phyloP scores from a whole-genome alignment of 1,140 invertebrate genomes.

The Macrotrachela quadricornifera region DNA sequence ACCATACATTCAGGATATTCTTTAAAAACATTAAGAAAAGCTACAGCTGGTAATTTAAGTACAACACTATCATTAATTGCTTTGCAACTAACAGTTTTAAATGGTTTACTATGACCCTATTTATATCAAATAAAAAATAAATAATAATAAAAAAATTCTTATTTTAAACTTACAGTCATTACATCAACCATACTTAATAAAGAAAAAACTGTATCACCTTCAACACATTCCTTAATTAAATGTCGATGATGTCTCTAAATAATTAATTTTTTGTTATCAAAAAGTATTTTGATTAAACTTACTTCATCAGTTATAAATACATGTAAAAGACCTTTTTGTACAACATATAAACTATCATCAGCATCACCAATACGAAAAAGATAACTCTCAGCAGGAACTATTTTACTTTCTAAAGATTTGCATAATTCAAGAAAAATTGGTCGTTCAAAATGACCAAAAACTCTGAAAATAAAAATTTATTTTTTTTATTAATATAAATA shows the following conservation, averaged over 20 bases:
- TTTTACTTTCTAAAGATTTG: slow-evolving; percentile 70
- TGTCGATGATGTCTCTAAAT: neutral
- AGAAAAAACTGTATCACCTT: slow-evolving; percentile 82
- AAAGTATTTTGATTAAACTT: too few relatives aligned
- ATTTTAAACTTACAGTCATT: slow-evolving; percentile 44
- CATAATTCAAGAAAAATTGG: slow-evolving; percentile 81
- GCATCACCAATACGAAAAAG: slow-evolving; percentile 73
- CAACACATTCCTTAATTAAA: slow-evolving; percentile 54
- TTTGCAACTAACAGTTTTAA: slow-evolving; percentile 83
- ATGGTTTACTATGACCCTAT: slow-evolving; percentile 50
- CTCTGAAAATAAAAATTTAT: slow-evolving; percentile 30
- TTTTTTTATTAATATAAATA: neutral
- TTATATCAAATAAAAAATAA: too few relatives aligned
- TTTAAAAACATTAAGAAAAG: slow-evolving; percentile 32
- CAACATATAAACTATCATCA: slow-evolving; percentile 89
- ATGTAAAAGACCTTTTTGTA: slow-evolving; percentile 72
- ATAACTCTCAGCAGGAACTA: slow-evolving; percentile 54
- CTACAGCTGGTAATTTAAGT: slow-evolving; percentile 25
- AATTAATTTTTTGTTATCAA: too few relatives aligned
- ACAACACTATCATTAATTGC: slow-evolving; percentile 36
- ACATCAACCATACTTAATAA: slow-evolving; percentile 87
- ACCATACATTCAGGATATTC: slow-evolving; percentile 83
- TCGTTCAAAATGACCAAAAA: slow-evolving; percentile 92
- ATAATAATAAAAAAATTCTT: too few relatives aligned
- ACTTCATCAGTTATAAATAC: slow-evolving; percentile 61